Evolutionary conservation across 2,888 invertebrate genomes (phyloP), one percentile per base, ranked within the genome.

Genomic region (Macaria liturata): DNA sequence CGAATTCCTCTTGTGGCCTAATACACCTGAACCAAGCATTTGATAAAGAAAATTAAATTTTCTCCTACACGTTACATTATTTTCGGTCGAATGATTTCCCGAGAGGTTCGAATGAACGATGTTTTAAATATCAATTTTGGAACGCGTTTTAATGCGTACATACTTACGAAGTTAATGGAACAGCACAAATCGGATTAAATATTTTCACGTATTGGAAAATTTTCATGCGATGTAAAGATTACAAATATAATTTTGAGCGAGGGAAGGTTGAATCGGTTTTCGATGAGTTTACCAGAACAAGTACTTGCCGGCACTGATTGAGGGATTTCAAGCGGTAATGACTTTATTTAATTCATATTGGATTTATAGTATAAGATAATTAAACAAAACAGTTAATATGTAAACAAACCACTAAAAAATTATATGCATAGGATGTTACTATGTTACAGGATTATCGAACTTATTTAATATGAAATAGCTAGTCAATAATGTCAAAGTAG

Each of bases 61-160:
- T 69, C 60, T 62, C 59, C 68, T 67, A 68, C 68, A 69, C 65
- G 68, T 68, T 65, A 60, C 68, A 69, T 70, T 69, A 71, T 69
- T 71, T 64, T 70, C 65, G 66, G 71, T 71, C 72, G 70, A 80
- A 72, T 84, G 84, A 88, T 88, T 88, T 88, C 87, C 87, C 86
- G 20, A 9, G 45, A 45, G 54, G 46, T 52, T 57, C 57, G 50
- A 54, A 3, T 37, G 34, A 37, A 37, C 34, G 34, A 37, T 37
- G 34, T 50, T 57, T 65, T 62, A 62, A 62, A 65, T 63, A 63
- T 57, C 59, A 59, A 65, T 61, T 59, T 63, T 57, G 59, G 52
- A 53, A 40, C 31, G 53, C 32, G 45, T 39, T 6, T 46, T 53
- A 50, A 59, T 54, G 46, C 45, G 7, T 49, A 49, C 40, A 32